Base-by-base conservation (phyloP, 2,888 invertebrate species). In the Pyrgus malvae region DNA sequence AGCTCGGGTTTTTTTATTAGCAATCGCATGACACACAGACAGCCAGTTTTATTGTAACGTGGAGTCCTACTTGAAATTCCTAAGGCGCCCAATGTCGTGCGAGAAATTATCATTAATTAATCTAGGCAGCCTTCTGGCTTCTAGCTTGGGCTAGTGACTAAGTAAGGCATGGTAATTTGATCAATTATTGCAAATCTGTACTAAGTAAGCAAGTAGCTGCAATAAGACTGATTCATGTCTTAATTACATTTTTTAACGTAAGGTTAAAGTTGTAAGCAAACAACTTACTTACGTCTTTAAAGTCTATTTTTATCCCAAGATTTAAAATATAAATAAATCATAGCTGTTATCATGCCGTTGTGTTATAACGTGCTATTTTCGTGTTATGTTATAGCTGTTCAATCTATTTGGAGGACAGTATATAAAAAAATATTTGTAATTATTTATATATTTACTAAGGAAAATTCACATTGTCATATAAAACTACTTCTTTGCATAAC, bases 1-100 rank as follows among this genome's bases (percentile, higher is more conserved):
- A 55, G 64, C 59, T 60, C 59, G 67, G 69, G 67, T 82, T 81
- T 82, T 80, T 77, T 70, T 59, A 55, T 63, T 63, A 62, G 60
- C 60, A 65, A 56, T 57, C 55, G 50, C 29, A 48, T 56, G 57
- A 60, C 60, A 55, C 55, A 55, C 59, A 48, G 55, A 35, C 48
- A 9, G 42, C 40, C 48, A 48, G 48, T 55, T 35, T 33, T 33
- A 48, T 48, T 55, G 33, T 21, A 27, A 40, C 23, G 29, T 31
- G 11, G 45, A 53, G 53, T 38, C 45, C 45, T 29, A 33, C 38
- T 46, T 46, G 38, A 12, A 27, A 53, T 54, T 31, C 46, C 31
- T 31, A 16, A 21, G 31, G 53, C 19, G 35, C 37, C 45, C 53
- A 53, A 53, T 53, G 45, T 53, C 53, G 37, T 16, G 11, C 45